Base-by-base conservation (phyloP, 2,113 vertebrate species). In the Oncorhynchus clarkii region DNA sequence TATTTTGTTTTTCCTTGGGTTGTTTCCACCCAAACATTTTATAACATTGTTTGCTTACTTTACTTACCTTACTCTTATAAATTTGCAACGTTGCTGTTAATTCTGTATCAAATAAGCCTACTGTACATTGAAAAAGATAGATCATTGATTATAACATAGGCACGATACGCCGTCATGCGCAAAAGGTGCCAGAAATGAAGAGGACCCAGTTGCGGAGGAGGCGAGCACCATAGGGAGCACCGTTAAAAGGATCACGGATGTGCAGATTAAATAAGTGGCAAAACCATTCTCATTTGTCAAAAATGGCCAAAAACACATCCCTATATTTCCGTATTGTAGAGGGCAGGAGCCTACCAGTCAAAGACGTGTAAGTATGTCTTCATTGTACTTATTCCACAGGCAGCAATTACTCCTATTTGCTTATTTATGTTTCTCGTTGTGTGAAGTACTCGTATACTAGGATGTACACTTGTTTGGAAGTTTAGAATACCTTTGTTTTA, bases 271-370 rank as follows among this genome's bases (percentile, higher is more conserved):
- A 64, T 70, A 71, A 77, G 76, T n/a, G 45, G 84, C 80, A 84
- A 69, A 78, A 78, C 22, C 77, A 70, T 48, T 67, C 11, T 27
- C 57, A 71, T 8, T 9, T 48, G 8, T 45, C 68, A 79, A 62
- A 83, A 79, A 94, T 93, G 96, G 94, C 95, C 87, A 95, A 83
- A 92, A 95, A 91, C 87, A 95, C 94, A 57, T 94, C 94, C 66
- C 92, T 97, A 75, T 94, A 93, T 87, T 95, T 97, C 83, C 94
- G 96, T 39, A 92, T 97, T 89, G 93, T 96, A 88, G 96, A 97
- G 88, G 96, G 95, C 70, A 94, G 93, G 86, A 94, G 94, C 76
- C 95, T 97, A 84, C 96, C 96, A 0, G 95, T 95, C 86, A 97
- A 96, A 92, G 96, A 97, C 79, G 93, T 97, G 97, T 97, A 88